phyloP scores from a whole-genome alignment of 2,797 vertebrate genomes.

The Macropodus opercularis region DNA sequence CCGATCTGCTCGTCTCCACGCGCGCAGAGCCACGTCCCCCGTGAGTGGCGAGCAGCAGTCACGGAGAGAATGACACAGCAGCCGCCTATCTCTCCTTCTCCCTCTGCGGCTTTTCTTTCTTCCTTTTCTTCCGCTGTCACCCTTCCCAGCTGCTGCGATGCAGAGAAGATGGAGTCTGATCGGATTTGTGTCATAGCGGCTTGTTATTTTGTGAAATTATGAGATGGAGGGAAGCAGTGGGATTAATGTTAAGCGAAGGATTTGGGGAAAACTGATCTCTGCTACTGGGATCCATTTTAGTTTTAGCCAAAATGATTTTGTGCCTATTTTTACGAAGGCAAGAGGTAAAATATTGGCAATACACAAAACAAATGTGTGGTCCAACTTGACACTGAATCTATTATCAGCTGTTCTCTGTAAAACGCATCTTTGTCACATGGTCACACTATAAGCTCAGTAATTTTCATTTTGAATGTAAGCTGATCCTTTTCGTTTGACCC shows the following conservation, averaged over 20 bases:
- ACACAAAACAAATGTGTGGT: too few relatives aligned
- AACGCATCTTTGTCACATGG: too few relatives aligned
- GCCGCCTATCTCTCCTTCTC: slow-evolving; percentile 26
- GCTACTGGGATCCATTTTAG: slow-evolving; percentile 21
- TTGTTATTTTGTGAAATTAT: slow-evolving; percentile 53
- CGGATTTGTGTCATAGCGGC: slow-evolving; percentile 14
- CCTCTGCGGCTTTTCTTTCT: slow-evolving; percentile 5
- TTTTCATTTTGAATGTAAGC: too few relatives aligned
- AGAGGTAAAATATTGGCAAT: too few relatives aligned
- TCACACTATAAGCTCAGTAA: too few relatives aligned
- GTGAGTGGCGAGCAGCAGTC: slow-evolving; percentile 49
- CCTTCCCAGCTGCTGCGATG: not conserved
- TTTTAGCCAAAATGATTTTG: slow-evolving; percentile 16
- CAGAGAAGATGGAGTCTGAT: slow-evolving; percentile 12
- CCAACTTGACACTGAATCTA: too few relatives aligned
- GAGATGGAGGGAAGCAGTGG: slow-evolving; percentile 44
- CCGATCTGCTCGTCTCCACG: slow-evolving; percentile 3
- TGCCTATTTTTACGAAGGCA: slow-evolving; percentile 14
- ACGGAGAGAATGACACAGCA: slow-evolving; percentile 55
- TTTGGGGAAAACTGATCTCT: slow-evolving; percentile 36
- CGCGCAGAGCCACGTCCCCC: slow-evolving; percentile 13
- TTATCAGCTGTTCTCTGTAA: not conserved
- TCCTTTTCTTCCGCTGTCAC: not conserved
- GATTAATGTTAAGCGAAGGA: slow-evolving; percentile 50
- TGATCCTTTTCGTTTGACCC: too few relatives aligned